Evolutionary conservation across 1,140 invertebrate genomes (phyloP).

Genomic region (Trachymyrmex septentrionalis): DNA sequence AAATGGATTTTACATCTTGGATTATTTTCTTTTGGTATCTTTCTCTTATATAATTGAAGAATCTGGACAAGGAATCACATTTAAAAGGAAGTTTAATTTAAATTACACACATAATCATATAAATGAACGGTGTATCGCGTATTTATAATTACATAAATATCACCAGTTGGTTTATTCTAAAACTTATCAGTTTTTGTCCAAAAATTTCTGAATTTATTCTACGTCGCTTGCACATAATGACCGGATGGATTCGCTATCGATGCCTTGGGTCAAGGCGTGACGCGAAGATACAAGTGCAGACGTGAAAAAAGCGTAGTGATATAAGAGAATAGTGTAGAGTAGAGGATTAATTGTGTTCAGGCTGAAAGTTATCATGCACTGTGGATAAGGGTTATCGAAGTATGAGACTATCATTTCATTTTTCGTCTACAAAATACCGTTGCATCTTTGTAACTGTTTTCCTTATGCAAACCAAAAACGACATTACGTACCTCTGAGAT

Average conservation of each 20-base stretch:
- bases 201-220: conserved; percentile 46
- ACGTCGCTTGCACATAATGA: conserved; percentile 9
- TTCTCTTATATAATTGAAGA: neutral
- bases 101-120: too few relatives aligned
- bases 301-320: conserved; percentile 60
- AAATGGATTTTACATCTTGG: neutral
- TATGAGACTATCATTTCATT: conserved; percentile 53
- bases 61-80: neutral
- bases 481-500: neutral
- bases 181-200: conserved; percentile 18
- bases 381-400: conserved; percentile 69
- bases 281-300: conserved; percentile 68
- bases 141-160: conserved; percentile 24
- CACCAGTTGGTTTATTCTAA: neutral
- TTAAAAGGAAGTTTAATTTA: neutral
- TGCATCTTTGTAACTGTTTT: conserved; percentile 36
- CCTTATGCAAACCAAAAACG: conserved; percentile 10
- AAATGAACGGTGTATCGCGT: neutral
- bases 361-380: conserved; percentile 57
- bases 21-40: neutral
- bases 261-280: conserved; percentile 72
- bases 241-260: conserved; percentile 62
- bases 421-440: conserved; percentile 27
- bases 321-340: conserved; percentile 53
- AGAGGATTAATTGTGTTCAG: conserved; percentile 68